Percentiles rank a stretch among this genome's conserved stretches.
Evolutionary conservation across 2,113 vertebrate species (phyloP).

Genomic region (Bubo blakistoni): DNA sequence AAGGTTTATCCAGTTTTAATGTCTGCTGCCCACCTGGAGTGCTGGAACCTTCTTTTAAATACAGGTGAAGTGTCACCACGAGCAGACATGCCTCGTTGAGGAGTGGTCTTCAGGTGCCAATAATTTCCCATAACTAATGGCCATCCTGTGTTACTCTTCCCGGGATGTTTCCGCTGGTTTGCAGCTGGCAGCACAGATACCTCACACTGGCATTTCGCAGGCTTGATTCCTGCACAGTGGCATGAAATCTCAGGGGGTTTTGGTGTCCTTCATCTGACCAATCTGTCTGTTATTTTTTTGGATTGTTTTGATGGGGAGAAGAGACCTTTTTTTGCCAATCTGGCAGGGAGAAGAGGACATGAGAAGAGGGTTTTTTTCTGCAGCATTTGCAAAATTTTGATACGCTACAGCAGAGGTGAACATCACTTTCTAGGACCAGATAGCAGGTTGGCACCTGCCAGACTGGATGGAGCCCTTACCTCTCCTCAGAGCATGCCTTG

Average conservation of each 20-base stretch:
- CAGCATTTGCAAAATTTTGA: neutral
- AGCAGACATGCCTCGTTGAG: neutral
- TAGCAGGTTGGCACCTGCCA: neutral
- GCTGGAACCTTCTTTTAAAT: neutral
- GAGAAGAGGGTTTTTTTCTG: neutral
- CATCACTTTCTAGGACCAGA: neutral
- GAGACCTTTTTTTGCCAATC: neutral
- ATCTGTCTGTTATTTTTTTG: neutral
- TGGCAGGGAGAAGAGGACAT: neutral
- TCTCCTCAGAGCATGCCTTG: neutral
- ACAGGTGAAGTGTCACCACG: neutral
- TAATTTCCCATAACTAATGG: neutral
- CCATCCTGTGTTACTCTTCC: neutral
- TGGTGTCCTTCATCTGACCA: neutral
- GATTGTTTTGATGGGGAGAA: neutral
- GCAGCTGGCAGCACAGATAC: neutral
- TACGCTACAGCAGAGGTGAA: neutral
- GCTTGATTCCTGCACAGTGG: neutral
- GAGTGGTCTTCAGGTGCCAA: neutral
- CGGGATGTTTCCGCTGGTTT: neutral
- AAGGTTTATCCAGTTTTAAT: neutral
- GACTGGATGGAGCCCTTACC: neutral
- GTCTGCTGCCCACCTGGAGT: neutral
- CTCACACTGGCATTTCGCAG: neutral
- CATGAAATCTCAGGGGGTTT: neutral